Conservation (phyloP, 2,797 vertebrate species). For the Lycodopsis pacificus region DNA sequence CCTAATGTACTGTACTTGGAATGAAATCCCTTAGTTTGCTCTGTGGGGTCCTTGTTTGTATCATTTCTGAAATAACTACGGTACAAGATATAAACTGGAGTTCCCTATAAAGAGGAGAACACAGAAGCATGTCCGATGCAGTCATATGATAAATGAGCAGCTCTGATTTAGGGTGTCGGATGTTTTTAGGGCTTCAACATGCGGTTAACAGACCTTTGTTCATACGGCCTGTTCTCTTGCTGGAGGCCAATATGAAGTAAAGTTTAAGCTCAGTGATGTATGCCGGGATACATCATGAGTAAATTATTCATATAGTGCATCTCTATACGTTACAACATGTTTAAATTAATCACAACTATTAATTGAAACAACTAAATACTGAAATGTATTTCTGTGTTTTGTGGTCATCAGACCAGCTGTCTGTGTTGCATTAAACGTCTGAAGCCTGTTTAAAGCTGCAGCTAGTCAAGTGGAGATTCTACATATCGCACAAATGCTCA, state of each 20-base stretch:
- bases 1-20: background rate
- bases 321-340: background rate
- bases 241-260: background rate
- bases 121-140: background rate
- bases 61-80: background rate
- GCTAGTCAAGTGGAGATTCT: slow-evolving; percentile 39
- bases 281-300: background rate
- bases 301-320: background rate
- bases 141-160: background rate
- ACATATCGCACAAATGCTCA: slow-evolving; percentile 78
- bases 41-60: background rate
- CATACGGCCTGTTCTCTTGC: background rate
- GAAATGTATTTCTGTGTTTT: background rate
- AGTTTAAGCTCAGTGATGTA: background rate
- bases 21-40: background rate
- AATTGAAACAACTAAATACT: background rate
- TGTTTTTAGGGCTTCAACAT: background rate
- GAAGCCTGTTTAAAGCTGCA: slow-evolving; percentile 6
- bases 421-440: slow-evolving; percentile 20
- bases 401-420: background rate
- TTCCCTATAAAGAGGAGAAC: background rate
- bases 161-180: background rate
- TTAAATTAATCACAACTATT: background rate
- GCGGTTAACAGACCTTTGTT: background rate
- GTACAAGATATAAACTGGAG: background rate